Base-by-base conservation (phyloP, 1,140 invertebrate genomes). In the Streblospio benedicti region DNA sequence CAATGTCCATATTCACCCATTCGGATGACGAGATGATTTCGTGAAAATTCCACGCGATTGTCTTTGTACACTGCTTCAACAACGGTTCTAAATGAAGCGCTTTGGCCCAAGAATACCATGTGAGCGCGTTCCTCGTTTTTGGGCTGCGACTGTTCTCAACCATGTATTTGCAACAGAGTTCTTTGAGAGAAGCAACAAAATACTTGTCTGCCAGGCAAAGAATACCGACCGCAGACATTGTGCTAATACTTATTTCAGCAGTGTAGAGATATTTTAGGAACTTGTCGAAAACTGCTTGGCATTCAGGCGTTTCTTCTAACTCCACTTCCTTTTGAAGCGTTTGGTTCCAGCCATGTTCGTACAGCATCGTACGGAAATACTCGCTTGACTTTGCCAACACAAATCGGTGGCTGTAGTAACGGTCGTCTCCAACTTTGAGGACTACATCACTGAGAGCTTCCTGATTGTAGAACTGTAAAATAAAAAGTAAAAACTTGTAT, bases 171-270 rank as follows among this genome's bases (percentile, higher is more conserved):
- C 67, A 70, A 62, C 74, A 76, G 23, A 78, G 59, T 18, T 60
- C 45, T 55, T 76, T 76, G 30, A 78, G 62, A 20, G 76, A 75
- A n/a, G 62, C 59, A 2, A 78, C 76, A 27, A 28, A 47, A 63
- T 78, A 78, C 57, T 78, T 78, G 61, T 78, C 76, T 16, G 76
- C 76, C 25, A 78, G 64, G 59, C 75, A 78, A n/a, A 78, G 63
- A 52, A 78, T 72, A 6, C 76, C 76, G 0, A 76, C 69, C 27
- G 71, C 70, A 16, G 67, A 68, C 0, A 72, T 69, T 27, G 66
- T 65, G 27, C 59, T 69, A 32, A 78, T 66, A n/a, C 60, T 57
- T 0, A 78, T 66, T 59, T 75, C 71, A 5, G 74, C 76, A 20
- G 75, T 76, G 65, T 78, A 78, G 28, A 78, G 62, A 65, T 71